Evolutionary conservation across 1,140 invertebrate species (phyloP), one percentile per base, ranked within the genome.

Genomic region (Colletes latitarsis): DNA sequence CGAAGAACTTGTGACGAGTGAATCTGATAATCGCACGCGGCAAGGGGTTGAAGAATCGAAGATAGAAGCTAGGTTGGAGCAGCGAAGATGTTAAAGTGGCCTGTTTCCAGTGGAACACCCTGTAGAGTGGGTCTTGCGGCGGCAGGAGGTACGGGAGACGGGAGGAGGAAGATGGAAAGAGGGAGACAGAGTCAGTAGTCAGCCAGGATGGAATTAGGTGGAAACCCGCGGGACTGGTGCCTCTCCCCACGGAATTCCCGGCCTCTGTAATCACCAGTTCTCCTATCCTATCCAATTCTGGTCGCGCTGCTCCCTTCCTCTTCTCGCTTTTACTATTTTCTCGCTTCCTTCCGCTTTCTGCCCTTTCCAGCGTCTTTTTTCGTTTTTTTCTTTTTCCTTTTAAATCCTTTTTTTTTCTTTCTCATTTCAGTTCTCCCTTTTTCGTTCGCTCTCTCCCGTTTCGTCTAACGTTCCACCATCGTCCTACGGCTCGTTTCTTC

Each of bases 191-290:
- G 85, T 89, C 84, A 84, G 87, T 89, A 91, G 90, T 90, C 90
- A 90, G 90, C 89, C 90, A 88, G 91, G 90, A 92, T 91, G 90
- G 91, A 91, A 92, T 92, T 92, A 92, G 90, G 91, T 91, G 84
- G 90, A 91, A 90, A 86, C 91, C 90, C 91, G 82, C 78, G 90
- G 90, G 91, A 91, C 84, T 82, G 72, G 79, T 80, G 87, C 87
- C 82, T 82, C 82, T 89, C 91, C 84, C 89, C 53, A 43, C 83
- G 89, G 91, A 91, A 89, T 89, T 84, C 81, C 89, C 88, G 88
- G 91, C 89, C 91, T 92, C 90, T 89, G 90, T 92, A 92, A 92
- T 92, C 91, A 92, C 91, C 90, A 90, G 89, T 89, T 92, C 90
- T 89, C 86, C 90, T 91, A 91, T 91, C 89, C 91, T 89, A 91